Evolutionary conservation across 64 coral and sea anemone species (phyloP).

Genomic region (Montipora efflorescens): DNA sequence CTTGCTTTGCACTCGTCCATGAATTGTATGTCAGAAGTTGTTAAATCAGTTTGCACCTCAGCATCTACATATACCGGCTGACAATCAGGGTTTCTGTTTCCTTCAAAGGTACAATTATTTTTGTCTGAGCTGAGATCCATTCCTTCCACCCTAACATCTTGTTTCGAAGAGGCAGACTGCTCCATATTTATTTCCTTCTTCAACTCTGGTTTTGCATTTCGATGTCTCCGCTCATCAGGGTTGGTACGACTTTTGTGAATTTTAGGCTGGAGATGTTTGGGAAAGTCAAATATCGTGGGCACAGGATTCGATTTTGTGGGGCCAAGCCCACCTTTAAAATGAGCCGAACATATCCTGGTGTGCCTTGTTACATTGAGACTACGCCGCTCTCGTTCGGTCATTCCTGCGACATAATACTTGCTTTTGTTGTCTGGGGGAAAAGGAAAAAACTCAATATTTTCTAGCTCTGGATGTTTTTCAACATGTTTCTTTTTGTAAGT

Average conservation of each 20-base stretch:
- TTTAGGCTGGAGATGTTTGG: slow-evolving; percentile 24
- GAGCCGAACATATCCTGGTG: slow-evolving; percentile 45
- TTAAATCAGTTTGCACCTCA: slow-evolving; percentile 7
- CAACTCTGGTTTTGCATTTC: slow-evolving; percentile 3
- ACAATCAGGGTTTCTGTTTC: slow-evolving; percentile 8
- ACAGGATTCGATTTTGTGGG: slow-evolving; percentile 39
- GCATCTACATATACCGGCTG: slow-evolving; percentile 19
- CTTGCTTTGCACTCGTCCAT: slow-evolving; percentile 14
- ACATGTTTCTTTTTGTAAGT: slow-evolving; percentile 1
- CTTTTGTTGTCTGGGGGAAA: slow-evolving; percentile 28
- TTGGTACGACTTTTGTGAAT: background rate
- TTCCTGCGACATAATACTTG: slow-evolving; percentile 9
- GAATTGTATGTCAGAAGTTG: background rate
- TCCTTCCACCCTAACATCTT: slow-evolving; percentile 7
- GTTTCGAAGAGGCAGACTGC: slow-evolving; percentile 13
- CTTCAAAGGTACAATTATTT: slow-evolving; percentile 26
- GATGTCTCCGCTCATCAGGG: slow-evolving; percentile 8
- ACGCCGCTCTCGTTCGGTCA: slow-evolving; percentile 5
- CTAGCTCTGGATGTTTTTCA: slow-evolving; percentile 12
- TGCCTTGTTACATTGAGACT: slow-evolving; percentile 55
- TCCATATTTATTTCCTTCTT: background rate
- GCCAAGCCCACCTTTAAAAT: slow-evolving; percentile 50
- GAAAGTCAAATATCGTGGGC: slow-evolving; percentile 13
- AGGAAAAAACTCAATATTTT: slow-evolving; percentile 13
- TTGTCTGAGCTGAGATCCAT: slow-evolving; percentile 27